Conservation (phyloP, 1,140 invertebrate species). For the Drosophila yakuba region DNA sequence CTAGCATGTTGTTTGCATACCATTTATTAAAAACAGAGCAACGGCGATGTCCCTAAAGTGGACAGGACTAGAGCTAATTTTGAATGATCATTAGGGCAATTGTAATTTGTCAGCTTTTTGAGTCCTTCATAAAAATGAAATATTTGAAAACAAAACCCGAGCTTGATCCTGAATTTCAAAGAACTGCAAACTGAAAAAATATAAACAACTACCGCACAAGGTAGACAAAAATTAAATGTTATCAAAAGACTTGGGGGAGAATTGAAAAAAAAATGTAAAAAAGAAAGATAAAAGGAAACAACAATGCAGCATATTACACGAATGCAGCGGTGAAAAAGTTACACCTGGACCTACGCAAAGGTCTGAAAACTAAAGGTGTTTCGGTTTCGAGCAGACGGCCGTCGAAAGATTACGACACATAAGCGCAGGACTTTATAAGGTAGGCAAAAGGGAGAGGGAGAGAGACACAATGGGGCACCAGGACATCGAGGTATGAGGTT, state of each 20-base stretch:
- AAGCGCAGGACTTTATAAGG: slow-evolving; percentile 56
- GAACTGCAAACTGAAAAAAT: slow-evolving; percentile 35
- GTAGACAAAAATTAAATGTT: slow-evolving; percentile 53
- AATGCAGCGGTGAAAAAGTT: slow-evolving; percentile 58
- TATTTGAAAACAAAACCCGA: not conserved
- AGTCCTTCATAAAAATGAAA: not conserved
- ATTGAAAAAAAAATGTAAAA: slow-evolving; percentile 10
- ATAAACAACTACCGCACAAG: slow-evolving; percentile 52
- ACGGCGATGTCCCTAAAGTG: slow-evolving; percentile 4
- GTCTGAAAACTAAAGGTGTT: slow-evolving; percentile 68
- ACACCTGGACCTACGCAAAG: slow-evolving; percentile 76
- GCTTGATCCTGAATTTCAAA: slow-evolving; percentile 6
- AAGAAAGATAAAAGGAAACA: slow-evolving; percentile 47
- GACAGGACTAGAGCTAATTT: slow-evolving; percentile 30
- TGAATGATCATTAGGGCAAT: slow-evolving; percentile 4
- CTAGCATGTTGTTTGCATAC: slow-evolving; percentile 69
- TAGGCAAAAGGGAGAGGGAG: not conserved
- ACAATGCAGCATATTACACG: slow-evolving; percentile 55
- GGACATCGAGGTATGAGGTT: slow-evolving; percentile 40
- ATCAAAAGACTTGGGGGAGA: slow-evolving; percentile 44
- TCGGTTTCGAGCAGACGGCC: slow-evolving; percentile 57
- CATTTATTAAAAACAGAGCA: slow-evolving; percentile 58
- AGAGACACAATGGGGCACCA: slow-evolving; percentile 38
- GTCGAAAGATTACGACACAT: slow-evolving; percentile 73
- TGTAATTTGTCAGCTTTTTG: slow-evolving; percentile 9